phyloP scores from a whole-genome alignment of 2,888 invertebrate species.

The Diadegma fenestrale region DNA sequence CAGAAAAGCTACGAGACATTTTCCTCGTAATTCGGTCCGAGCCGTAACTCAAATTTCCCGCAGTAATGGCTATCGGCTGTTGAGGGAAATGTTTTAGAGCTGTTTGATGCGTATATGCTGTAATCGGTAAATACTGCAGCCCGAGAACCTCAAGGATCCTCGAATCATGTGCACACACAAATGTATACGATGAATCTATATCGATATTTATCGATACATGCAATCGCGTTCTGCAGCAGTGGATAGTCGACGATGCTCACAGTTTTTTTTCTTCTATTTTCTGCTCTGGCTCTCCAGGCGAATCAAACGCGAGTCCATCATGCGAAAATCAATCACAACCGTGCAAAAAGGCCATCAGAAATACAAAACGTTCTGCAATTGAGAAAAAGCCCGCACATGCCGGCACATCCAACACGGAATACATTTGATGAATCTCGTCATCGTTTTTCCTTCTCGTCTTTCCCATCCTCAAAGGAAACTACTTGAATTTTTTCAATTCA shows the following conservation, averaged over 20 bases:
- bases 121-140: slow-evolving; percentile 31
- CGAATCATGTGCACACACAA: slow-evolving; percentile 2
- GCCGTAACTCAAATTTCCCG: no score
- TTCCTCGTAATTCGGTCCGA: no score
- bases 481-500: not conserved
- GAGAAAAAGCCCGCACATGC: slow-evolving; percentile 47
- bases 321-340: slow-evolving; percentile 28
- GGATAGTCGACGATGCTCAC: slow-evolving; percentile 9
- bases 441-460: not conserved
- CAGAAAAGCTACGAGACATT: no score
- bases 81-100: no score
- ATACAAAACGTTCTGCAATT: slow-evolving; percentile 48
- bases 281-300: slow-evolving; percentile 2
- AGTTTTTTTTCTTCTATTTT: slow-evolving; percentile 13
- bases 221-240: slow-evolving; percentile 19
- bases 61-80: no score
- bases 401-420: not conserved
- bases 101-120: not conserved
- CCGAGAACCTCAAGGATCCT: slow-evolving; percentile 13
- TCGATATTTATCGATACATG: not conserved
- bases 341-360: slow-evolving; percentile 26
- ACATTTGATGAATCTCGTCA: not conserved
- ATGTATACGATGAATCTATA: not conserved
- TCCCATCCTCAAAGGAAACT: not conserved
- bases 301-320: slow-evolving; percentile 60